Evolutionary conservation across 64 coral and sea anemone species (phyloP).

Genomic region (Dendrophyllia cribrosa): DNA sequence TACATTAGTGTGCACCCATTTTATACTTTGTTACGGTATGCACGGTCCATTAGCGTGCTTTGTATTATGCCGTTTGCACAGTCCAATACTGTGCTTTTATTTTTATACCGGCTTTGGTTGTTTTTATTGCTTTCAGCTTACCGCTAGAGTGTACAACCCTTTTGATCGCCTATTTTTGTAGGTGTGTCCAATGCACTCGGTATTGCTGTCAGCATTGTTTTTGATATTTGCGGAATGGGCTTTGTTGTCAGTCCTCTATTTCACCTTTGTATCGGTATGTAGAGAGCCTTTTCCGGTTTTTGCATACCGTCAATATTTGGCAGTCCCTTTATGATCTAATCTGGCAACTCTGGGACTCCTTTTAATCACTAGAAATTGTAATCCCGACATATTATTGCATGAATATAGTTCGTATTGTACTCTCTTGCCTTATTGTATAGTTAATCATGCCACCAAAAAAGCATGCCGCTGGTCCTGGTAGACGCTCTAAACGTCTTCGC

Average conservation of each 20-base stretch:
- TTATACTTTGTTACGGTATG: background rate
- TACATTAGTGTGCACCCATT: too few species aligned
- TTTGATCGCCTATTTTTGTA: background rate
- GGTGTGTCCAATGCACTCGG: background rate
- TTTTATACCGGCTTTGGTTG: background rate
- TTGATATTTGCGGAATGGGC: background rate
- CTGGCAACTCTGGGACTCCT: too few species aligned
- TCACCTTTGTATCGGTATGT: background rate
- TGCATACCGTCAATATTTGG: too few species aligned
- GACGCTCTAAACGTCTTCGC: too few species aligned
- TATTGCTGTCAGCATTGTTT: background rate
- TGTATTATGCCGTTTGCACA: background rate
- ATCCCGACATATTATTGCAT: too few species aligned
- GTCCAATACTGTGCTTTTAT: background rate
- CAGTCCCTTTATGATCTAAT: too few species aligned
- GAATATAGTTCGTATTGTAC: too few species aligned
- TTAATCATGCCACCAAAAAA: too few species aligned
- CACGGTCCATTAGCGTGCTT: background rate
- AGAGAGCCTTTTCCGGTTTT: too few species aligned
- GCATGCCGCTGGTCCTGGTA: too few species aligned
- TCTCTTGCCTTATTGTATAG: too few species aligned
- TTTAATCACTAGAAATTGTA: too few species aligned
- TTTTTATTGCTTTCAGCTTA: background rate
- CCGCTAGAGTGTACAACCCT: background rate
- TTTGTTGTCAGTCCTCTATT: background rate